Conservation (phyloP, 53 echinoderm and acorn worm genomes). For the Patiria pectinifera region DNA sequence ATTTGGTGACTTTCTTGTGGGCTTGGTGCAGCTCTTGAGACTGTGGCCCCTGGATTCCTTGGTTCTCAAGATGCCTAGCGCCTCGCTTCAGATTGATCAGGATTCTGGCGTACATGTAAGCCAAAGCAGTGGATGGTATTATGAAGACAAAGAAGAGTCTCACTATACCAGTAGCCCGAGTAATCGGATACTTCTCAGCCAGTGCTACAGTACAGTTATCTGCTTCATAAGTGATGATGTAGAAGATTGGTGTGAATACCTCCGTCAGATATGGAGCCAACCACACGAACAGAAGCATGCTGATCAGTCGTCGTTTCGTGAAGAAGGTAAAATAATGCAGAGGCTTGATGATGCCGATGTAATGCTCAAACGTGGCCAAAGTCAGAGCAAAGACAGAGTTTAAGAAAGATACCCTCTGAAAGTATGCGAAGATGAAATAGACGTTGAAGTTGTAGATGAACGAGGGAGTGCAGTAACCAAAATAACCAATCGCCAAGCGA, state of each 20-base stretch:
- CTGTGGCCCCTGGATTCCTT: constrained; percentile 42
- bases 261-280: neutral
- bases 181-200: neutral
- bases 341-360: constrained; percentile 39
- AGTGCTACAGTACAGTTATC: constrained; percentile 29
- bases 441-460: neutral
- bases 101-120: constrained; percentile 27
- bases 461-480: neutral
- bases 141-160: neutral
- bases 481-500: no score
- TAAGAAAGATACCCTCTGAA: neutral
- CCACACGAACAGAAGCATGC: constrained; percentile 25
- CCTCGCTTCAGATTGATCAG: constrained; percentile 38
- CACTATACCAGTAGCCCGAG: neutral
- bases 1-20: constrained; percentile 33
- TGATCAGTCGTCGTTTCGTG: constrained; percentile 3
- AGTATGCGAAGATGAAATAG: neutral
- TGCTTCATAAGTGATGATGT: neutral
- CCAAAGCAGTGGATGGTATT: neutral
- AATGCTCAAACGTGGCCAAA: constrained; percentile 23
- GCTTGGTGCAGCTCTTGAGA: constrained; percentile 36
- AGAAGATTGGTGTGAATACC: neutral
- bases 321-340: constrained; percentile 18
- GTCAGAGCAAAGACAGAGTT: constrained; percentile 16
- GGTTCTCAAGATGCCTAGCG: constrained; percentile 15